A percentile compares a stretch with the other conserved stretches of the same genome.
These are phyloP conservation scores for Hypercompe scribonia DNA, from an alignment of 2,888 invertebrate species.

Conservation along the genomic window DNA sequence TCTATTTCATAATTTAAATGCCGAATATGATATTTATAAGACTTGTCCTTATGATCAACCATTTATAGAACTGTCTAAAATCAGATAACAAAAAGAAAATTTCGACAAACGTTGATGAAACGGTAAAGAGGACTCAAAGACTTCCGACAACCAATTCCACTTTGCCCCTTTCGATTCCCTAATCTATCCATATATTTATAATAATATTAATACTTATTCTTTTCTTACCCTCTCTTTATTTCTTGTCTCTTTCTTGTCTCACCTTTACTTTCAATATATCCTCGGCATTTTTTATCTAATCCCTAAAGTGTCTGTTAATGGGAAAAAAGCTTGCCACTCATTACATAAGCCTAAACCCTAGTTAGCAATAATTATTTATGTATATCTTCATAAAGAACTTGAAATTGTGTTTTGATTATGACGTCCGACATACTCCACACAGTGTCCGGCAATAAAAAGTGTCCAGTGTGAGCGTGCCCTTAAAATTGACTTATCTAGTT, in stretches of 20 bases:
- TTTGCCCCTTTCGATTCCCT: neutral
- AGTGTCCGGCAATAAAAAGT: constrained; percentile 15
- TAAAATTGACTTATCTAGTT: constrained; percentile 57
- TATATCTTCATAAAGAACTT: too few species aligned
- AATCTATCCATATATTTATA: neutral
- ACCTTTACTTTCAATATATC: neutral
- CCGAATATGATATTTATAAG: neutral
- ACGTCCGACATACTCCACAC: neutral
- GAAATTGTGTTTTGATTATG: neutral
- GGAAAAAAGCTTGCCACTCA: neutral
- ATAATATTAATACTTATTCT: neutral
- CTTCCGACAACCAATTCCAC: neutral
- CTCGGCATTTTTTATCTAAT: neutral
- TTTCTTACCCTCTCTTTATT: neutral
- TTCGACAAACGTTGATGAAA: neutral
- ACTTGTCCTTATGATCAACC: neutral
- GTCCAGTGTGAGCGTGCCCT: constrained; percentile 5
- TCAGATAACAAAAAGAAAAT: neutral
- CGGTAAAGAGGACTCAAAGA: too few species aligned
- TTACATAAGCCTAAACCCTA: neutral
- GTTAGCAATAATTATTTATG: neutral
- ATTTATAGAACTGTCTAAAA: neutral
- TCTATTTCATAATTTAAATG: neutral
- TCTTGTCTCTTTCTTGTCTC: too few species aligned
- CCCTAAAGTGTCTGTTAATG: neutral